These are phyloP conservation scores for Dromiciops gliroides DNA, from an alignment of 2,113 vertebrate genomes.

Conservation along the genomic window DNA sequence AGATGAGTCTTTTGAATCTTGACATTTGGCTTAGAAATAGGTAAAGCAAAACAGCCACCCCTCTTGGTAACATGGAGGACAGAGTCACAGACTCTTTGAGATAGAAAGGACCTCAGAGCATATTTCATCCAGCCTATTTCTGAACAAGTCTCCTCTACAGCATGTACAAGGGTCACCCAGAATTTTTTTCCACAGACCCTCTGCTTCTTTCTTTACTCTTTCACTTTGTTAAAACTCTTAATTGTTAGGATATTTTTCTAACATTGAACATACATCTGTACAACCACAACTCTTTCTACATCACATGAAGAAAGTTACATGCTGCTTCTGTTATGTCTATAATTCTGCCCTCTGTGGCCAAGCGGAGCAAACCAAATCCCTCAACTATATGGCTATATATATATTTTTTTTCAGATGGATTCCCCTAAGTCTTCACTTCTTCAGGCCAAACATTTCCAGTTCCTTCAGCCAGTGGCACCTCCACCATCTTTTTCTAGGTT, in stretches of 20 bases:
- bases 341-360: neutral
- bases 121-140: neutral
- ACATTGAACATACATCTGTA: neutral
- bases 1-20: neutral
- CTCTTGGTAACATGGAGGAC: neutral
- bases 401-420: neutral
- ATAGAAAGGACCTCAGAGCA: neutral
- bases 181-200: neutral
- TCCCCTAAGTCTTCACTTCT: neutral
- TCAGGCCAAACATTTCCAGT: neutral
- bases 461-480: neutral
- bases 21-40: constrained; percentile 13
- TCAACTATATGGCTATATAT: neutral
- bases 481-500: neutral
- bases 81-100: neutral
- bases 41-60: neutral
- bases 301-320: neutral
- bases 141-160: neutral
- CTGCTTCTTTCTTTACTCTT: neutral
- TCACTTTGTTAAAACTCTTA: neutral
- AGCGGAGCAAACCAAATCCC: neutral
- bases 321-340: neutral
- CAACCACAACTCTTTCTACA: neutral
- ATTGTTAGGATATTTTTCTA: neutral
- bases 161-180: neutral